phyloP scores from a whole-genome alignment of 1,140 invertebrate genomes.

The Lepidurus packardi region DNA sequence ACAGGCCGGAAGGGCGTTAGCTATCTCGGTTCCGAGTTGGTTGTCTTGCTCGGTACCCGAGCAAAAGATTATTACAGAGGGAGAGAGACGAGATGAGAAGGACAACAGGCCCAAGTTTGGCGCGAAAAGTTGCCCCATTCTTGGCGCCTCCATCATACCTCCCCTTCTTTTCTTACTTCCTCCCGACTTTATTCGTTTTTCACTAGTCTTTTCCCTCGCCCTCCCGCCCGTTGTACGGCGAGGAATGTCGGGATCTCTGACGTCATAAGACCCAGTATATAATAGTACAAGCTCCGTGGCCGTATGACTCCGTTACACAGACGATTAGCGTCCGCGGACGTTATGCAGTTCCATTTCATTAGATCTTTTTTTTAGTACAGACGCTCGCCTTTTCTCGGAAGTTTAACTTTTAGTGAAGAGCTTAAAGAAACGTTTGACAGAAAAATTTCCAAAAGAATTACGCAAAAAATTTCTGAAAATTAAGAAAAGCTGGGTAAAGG shows the following conservation, averaged over 20 bases:
- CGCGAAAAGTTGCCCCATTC: slow-evolving; percentile 8
- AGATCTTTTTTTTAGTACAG: neutral
- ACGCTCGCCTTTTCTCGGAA: no score
- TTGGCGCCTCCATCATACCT: neutral
- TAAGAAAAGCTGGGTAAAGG: neutral
- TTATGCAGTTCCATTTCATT: neutral
- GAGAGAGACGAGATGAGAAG: neutral
- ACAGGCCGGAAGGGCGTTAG: neutral
- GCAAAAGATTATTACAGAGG: neutral
- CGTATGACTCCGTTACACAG: neutral
- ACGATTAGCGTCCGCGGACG: neutral
- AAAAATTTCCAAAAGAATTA: no score
- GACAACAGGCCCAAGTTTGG: neutral
- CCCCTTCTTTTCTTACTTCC: neutral
- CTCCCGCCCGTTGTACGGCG: neutral
- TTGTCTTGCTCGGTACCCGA: neutral
- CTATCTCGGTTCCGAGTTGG: neutral
- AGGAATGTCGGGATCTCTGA: neutral
- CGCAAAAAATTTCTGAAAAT: no score
- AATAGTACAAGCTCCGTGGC: neutral
- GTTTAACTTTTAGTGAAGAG: no score
- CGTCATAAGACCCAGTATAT: neutral
- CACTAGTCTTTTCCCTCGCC: neutral
- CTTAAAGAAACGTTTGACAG: no score
- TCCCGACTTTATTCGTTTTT: slow-evolving; percentile 11